phyloP scores from a whole-genome alignment of 2,888 invertebrate genomes.

The Hybos culiciformis region DNA sequence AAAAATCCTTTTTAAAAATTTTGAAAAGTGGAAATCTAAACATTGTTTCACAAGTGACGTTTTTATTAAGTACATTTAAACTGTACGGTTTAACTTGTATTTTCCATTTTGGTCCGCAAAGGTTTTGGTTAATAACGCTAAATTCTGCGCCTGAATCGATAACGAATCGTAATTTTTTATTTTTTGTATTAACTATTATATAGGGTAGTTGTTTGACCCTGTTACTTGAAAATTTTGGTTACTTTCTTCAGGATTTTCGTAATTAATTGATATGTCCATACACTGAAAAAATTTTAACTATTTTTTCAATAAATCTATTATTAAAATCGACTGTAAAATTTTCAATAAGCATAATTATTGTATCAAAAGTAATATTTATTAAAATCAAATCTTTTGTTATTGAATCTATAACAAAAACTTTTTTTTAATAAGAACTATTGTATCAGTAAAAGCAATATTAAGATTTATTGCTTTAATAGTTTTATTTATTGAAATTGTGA shows the following conservation, averaged over 20 bases:
- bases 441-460: too few relatives aligned
- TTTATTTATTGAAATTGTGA: too few relatives aligned
- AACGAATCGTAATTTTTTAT: background rate
- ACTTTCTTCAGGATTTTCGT: background rate
- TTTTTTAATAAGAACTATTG: too few relatives aligned
- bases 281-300: too few relatives aligned
- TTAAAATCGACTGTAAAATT: too few relatives aligned
- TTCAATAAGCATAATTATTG: too few relatives aligned
- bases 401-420: too few relatives aligned
- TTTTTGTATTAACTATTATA: background rate
- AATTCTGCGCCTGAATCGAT: background rate
- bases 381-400: too few relatives aligned
- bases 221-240: background rate
- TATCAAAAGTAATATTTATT: too few relatives aligned
- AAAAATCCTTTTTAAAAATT: background rate
- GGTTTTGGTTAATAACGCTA: background rate
- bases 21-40: background rate
- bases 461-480: too few relatives aligned
- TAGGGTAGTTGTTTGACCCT: background rate
- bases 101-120: background rate
- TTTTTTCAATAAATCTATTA: too few relatives aligned
- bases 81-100: background rate
- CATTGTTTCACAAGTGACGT: too few relatives aligned
- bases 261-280: background rate
- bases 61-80: background rate